These are phyloP conservation scores for Tachystola acroxantha DNA, from an alignment of 2,888 invertebrate genomes.

Conservation along the genomic window DNA sequence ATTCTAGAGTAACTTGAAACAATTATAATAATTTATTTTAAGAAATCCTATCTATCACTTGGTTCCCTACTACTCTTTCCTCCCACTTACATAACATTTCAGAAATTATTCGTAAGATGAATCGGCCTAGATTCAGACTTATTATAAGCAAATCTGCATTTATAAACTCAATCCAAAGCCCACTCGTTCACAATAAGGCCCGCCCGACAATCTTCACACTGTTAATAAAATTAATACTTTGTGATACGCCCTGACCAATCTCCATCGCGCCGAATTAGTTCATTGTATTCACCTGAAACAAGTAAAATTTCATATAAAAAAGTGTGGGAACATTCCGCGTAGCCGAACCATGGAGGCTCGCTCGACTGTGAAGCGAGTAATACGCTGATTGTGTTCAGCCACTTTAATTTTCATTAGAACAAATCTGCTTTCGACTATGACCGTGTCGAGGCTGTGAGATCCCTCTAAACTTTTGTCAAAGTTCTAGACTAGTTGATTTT, in stretches of 20 bases:
- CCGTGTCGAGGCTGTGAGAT: too few relatives aligned
- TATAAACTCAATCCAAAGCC: background rate
- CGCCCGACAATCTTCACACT: background rate
- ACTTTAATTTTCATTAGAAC: too few relatives aligned
- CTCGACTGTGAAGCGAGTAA: too few relatives aligned
- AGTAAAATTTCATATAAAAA: conserved; percentile 21
- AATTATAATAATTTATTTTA: conserved; percentile 3
- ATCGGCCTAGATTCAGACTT: too few relatives aligned
- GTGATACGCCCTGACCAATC: background rate
- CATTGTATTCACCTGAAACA: conserved; percentile 74
- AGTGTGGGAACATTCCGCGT: too few relatives aligned
- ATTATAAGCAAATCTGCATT: background rate
- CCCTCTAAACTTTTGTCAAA: too few relatives aligned
- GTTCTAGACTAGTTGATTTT: too few relatives aligned
- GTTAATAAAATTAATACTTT: conserved; percentile 1
- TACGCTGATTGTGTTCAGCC: too few relatives aligned
- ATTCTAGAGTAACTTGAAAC: conserved; percentile 7
- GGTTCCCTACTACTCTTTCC: background rate
- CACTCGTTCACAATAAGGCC: background rate
- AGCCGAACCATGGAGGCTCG: too few relatives aligned
- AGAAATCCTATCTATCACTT: background rate
- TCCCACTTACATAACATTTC: too few relatives aligned
- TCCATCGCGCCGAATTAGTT: conserved; percentile 41
- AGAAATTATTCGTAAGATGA: too few relatives aligned
- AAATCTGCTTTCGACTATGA: too few relatives aligned